Evolutionary conservation across 64 coral and sea anemone genomes (phyloP), one percentile per base, ranked within the genome.

Genomic region (Astreopora myriophthalma): DNA sequence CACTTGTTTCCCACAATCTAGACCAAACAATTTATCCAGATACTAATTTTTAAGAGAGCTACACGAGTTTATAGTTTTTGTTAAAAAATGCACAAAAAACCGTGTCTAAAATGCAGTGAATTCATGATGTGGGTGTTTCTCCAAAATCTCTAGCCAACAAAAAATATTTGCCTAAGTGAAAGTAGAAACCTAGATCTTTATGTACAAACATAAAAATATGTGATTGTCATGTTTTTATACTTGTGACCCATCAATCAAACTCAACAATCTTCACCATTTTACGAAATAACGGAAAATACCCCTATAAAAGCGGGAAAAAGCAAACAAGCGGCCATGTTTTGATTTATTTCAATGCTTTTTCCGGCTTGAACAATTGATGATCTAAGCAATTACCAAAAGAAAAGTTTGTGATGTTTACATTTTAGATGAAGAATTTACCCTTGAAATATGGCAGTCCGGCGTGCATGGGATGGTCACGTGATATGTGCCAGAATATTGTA

Each of bases 221-320:
- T 27, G 61, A 65, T 65, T 65, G 61, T 24, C 61, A 10, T 65
- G 61, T 73, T 73, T 73, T 73, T 73, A 73, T 73, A 73, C 36
- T 73, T 73, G 69, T 73, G 69, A 34, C 32, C 69, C 30, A 73
- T 73, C 69, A 73, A 73, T 73, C 69, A 73, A 73, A 35, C 69
- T 73, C 36, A 10, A 35, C 69, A 35, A 73, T 73, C 36, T 73
- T 73, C 69, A 73, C 31, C 25, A 73, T 73, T 73, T 52, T 52
- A 20, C 6, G 61, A 65, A 65, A 65, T 65, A 65, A 65, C 61
- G 61, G 61, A 65, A 65, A 65, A 65, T 65, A 65, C 61, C 61
- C 61, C 61, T 65, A 25, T 6, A 23, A 65, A 23, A 65, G 61
- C 20, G 61, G 61, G 24, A 27, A 65, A 65, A 25, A 65, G 20